These are phyloP conservation scores for Drosophila grimshawi DNA, from an alignment of 1,140 invertebrate genomes.

Conservation along the genomic window DNA sequence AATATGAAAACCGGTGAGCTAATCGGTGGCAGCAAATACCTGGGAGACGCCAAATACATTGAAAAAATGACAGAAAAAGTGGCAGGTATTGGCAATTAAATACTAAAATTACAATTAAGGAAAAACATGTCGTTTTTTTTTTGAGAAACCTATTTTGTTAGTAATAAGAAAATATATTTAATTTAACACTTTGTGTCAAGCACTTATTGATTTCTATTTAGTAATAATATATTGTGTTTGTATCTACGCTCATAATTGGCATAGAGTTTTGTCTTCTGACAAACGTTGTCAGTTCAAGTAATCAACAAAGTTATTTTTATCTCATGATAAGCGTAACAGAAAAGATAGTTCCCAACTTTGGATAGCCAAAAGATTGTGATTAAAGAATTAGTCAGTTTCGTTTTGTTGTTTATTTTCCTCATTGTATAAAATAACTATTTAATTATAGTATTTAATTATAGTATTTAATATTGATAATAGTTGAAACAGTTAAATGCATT, in stretches of 20 bases:
- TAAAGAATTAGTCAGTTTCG: background rate
- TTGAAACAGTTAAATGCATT: constrained; percentile 40
- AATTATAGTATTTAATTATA: background rate
- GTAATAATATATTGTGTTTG: background rate
- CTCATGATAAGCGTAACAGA: background rate
- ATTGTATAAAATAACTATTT: background rate
- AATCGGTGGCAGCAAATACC: constrained; percentile 86
- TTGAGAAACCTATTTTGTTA: background rate
- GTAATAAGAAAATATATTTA: constrained; percentile 4
- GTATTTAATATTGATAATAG: background rate
- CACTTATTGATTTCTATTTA: background rate
- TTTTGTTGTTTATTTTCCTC: background rate
- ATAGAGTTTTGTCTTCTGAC: too few species aligned
- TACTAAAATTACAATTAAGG: background rate
- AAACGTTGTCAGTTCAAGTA: too few species aligned
- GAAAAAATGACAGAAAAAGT: constrained; percentile 87
- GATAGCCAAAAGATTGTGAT: background rate
- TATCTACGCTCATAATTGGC: too few species aligned
- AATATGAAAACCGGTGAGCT: constrained; percentile 86
- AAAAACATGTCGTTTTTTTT: background rate
- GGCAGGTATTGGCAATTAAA: constrained; percentile 72
- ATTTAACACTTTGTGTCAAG: constrained; percentile 1
- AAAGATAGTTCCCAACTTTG: too few species aligned
- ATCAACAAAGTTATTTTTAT: background rate
- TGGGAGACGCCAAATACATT: constrained; percentile 88